phyloP scores from a whole-genome alignment of 1,140 invertebrate species.

The Macrosteles quadrilineatus region DNA sequence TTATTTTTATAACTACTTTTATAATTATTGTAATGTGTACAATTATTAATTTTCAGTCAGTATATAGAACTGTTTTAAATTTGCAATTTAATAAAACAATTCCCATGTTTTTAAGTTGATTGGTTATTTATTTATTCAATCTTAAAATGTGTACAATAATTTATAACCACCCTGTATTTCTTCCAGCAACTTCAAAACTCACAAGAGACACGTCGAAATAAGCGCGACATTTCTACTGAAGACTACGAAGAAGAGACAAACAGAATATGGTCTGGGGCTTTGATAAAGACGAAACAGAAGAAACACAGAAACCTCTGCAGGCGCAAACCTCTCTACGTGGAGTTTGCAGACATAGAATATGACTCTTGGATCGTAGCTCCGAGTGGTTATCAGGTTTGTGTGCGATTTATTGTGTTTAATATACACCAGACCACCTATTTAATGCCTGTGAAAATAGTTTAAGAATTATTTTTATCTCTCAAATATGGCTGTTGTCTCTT shows the following conservation, averaged over 20 bases:
- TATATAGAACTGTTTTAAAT: too few species aligned
- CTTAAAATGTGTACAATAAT: too few species aligned
- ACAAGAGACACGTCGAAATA: constrained; percentile 30
- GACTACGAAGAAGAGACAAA: constrained; percentile 45
- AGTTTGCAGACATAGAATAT: constrained; percentile 64
- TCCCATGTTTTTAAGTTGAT: too few species aligned
- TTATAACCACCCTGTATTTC: too few species aligned
- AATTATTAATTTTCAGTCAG: constrained; percentile 14
- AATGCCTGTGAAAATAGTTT: neutral
- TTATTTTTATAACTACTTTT: too few species aligned
- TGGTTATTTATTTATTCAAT: too few species aligned
- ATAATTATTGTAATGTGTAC: constrained; percentile 4
- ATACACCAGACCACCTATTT: neutral
- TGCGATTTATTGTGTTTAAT: neutral
- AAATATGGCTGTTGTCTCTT: too few species aligned
- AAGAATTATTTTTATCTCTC: too few species aligned
- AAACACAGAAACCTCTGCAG: constrained; percentile 55
- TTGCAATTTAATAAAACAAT: too few species aligned
- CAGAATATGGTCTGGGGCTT: constrained; percentile 21
- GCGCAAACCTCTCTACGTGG: constrained; percentile 58
- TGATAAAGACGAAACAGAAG: constrained; percentile 33
- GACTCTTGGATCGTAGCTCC: constrained; percentile 67
- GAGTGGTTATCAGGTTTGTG: constrained; percentile 58
- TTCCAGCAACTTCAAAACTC: too few species aligned
- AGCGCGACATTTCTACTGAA: constrained; percentile 42